Conservation (phyloP, 2,797 vertebrate species). For the Crocidura indochinensis region DNA sequence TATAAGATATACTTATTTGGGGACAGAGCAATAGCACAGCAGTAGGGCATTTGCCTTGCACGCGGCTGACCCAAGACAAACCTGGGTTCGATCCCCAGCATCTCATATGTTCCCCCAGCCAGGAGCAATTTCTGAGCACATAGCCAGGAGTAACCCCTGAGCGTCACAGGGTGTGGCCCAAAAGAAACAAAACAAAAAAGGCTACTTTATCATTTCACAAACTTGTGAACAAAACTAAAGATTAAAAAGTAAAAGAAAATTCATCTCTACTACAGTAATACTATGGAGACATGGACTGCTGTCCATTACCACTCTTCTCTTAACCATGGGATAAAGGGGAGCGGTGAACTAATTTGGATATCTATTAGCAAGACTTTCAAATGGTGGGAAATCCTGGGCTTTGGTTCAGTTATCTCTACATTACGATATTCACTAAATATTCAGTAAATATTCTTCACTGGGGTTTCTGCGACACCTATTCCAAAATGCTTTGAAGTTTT, state of each 20-base stretch:
- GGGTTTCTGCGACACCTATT: slow-evolving; percentile 54
- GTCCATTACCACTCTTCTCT: slow-evolving; percentile 9
- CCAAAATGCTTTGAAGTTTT: slow-evolving; percentile 51
- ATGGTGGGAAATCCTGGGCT: slow-evolving; percentile 62
- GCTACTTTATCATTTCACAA: slow-evolving; percentile 65
- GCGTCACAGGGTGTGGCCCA: too few species aligned
- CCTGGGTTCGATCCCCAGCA: too few species aligned
- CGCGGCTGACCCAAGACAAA: too few species aligned
- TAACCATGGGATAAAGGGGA: neutral
- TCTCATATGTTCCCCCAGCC: too few species aligned
- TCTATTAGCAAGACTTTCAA: slow-evolving; percentile 28
- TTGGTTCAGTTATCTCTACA: slow-evolving; percentile 33
- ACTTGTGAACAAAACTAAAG: neutral
- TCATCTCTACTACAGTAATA: slow-evolving; percentile 32
- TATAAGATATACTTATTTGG: slow-evolving; percentile 49
- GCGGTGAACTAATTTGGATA: neutral
- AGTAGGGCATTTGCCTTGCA: too few species aligned
- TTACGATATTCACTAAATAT: slow-evolving; percentile 4
- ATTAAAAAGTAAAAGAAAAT: slow-evolving; percentile 53
- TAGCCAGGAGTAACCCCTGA: too few species aligned
- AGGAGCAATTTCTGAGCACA: too few species aligned
- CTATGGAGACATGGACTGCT: neutral
- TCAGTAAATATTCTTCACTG: slow-evolving; percentile 25
- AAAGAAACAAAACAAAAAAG: too few species aligned
- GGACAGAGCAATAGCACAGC: too few species aligned